Conservation (phyloP, 2,888 invertebrate genomes). For the Acronicta alni region DNA sequence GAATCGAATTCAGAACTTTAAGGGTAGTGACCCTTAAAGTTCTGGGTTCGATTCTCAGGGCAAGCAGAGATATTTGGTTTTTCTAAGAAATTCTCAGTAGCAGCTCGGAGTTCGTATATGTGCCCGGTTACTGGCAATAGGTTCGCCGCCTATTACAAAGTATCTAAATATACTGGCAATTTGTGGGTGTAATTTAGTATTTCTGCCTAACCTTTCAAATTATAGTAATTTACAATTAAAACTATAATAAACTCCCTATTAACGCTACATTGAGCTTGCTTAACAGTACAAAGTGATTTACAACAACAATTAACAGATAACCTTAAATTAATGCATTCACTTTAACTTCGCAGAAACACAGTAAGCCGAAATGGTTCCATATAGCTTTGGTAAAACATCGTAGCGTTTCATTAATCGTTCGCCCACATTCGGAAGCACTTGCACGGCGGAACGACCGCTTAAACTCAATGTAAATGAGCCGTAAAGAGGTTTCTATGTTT, state of each 20-base stretch:
- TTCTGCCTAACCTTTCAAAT: too few species aligned
- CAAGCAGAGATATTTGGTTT: too few species aligned
- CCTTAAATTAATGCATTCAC: conserved; percentile 25
- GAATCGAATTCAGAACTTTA: too few species aligned
- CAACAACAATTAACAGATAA: conserved; percentile 6
- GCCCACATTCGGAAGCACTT: conserved; percentile 41
- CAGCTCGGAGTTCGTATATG: too few species aligned
- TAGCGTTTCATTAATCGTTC: conserved; percentile 53
- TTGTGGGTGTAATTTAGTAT: too few species aligned
- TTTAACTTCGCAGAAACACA: conserved; percentile 22
- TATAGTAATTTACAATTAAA: too few species aligned
- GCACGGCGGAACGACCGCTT: conserved; percentile 36
- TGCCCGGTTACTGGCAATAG: too few species aligned
- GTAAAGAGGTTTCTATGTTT: conserved; percentile 44
- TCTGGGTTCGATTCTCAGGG: background rate
- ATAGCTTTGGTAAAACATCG: conserved; percentile 35
- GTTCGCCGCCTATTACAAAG: conserved; percentile 5
- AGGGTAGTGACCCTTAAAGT: too few species aligned
- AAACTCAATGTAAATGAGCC: conserved; percentile 46
- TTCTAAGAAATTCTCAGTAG: too few species aligned
- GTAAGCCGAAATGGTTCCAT: conserved; percentile 38
- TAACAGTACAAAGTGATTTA: background rate
- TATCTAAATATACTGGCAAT: conserved; percentile 9
- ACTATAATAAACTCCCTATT: background rate
- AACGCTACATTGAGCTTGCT: background rate